Percentiles rank a stretch among this genome's conserved stretches.
phyloP scores from a whole-genome alignment of 2,888 invertebrate species.

The Hypena proboscidalis region DNA sequence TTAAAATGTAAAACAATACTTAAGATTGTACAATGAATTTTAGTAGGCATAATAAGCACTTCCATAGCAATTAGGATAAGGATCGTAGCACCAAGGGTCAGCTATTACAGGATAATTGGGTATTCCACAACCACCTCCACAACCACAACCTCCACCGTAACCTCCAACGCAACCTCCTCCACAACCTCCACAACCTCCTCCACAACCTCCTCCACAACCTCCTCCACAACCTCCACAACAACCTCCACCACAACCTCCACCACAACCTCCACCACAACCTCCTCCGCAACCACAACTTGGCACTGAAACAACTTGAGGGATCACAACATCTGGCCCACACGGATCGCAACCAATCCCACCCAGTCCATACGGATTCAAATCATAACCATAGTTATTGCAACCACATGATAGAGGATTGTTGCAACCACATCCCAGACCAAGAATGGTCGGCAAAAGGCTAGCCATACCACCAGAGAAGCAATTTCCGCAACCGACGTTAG shows the following conservation, averaged over 20 bases:
- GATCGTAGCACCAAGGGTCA: conserved; percentile 42
- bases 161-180: too few species aligned
- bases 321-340: neutral
- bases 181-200: too few species aligned
- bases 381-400: conserved; percentile 45
- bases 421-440: conserved; percentile 3
- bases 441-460: neutral
- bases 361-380: neutral
- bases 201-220: too few species aligned
- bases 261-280: too few species aligned
- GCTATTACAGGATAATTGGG: conserved; percentile 53
- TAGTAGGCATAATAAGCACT: conserved; percentile 38
- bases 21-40: too few species aligned
- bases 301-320: neutral
- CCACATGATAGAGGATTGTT: too few species aligned
- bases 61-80: conserved; percentile 19
- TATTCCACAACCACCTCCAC: conserved; percentile 13
- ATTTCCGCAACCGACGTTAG: conserved; percentile 1
- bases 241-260: too few species aligned
- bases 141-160: too few species aligned
- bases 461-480: conserved; percentile 9
- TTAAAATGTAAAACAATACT: too few species aligned
- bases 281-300: neutral
- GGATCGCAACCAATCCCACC: neutral
- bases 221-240: too few species aligned